Percentiles rank a stretch among this genome's conserved stretches.
These are phyloP conservation scores for Ceraclea dissimilis DNA, from an alignment of 2,888 invertebrate species.

Conservation along the genomic window DNA sequence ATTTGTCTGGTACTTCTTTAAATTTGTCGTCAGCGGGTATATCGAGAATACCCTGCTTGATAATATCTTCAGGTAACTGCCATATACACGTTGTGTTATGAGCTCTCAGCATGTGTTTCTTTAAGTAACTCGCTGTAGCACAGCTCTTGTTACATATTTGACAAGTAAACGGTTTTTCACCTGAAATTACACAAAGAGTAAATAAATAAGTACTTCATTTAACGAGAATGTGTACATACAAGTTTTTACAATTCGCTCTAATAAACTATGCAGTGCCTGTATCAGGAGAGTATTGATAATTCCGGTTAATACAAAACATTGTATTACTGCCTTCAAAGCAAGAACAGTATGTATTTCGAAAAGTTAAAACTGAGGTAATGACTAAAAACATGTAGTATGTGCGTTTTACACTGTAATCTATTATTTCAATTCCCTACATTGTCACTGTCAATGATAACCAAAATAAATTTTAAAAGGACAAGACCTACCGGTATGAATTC, in stretches of 20 bases:
- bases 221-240: not conserved
- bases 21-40: not conserved
- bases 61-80: not conserved
- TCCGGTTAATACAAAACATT: no score
- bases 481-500: slow-evolving; percentile 36
- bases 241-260: no score
- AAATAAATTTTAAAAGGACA: no score
- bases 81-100: slow-evolving; percentile 12
- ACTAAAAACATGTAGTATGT: no score
- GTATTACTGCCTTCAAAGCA: no score
- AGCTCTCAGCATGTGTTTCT: slow-evolving; percentile 32
- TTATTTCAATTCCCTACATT: no score
- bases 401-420: no score
- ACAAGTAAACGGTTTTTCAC: slow-evolving; percentile 48
- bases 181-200: slow-evolving; percentile 26
- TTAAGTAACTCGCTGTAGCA: slow-evolving; percentile 33
- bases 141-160: slow-evolving; percentile 39
- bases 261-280: no score
- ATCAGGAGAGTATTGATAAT: no score
- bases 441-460: no score
- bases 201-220: not conserved
- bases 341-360: no score
- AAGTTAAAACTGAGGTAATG: no score
- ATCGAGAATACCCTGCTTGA: slow-evolving; percentile 27
- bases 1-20: not conserved